Evolutionary conservation across 2,888 invertebrate genomes (phyloP).

Genomic region (Linnaemya vulpina): DNA sequence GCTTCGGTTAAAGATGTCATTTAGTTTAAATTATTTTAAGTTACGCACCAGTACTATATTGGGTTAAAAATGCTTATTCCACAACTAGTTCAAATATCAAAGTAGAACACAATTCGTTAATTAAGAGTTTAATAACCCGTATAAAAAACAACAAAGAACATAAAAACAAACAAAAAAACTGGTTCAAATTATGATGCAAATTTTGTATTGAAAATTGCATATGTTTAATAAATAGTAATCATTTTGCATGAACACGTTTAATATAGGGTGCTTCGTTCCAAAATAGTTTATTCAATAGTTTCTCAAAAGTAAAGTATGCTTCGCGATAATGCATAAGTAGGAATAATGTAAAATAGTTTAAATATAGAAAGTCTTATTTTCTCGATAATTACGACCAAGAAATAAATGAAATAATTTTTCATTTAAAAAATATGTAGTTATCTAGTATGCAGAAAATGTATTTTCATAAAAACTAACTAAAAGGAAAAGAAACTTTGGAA

Average conservation of each 20-base stretch:
- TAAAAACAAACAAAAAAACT: slow-evolving; percentile 35
- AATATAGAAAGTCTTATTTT: too few species aligned
- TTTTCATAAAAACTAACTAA: too few species aligned
- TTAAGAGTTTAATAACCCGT: slow-evolving; percentile 57
- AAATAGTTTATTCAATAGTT: neutral
- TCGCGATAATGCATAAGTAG: too few species aligned
- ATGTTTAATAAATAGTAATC: neutral
- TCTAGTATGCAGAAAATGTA: too few species aligned
- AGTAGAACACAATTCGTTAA: slow-evolving; percentile 46
- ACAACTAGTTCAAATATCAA: slow-evolving; percentile 16
- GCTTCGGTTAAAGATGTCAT: neutral
- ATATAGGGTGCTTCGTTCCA: neutral
- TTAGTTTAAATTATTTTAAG: neutral
- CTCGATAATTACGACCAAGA: too few species aligned
- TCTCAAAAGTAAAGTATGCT: too few species aligned
- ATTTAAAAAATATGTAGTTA: too few species aligned
- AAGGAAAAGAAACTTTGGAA: too few species aligned
- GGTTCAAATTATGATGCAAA: slow-evolving; percentile 48
- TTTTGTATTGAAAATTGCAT: slow-evolving; percentile 18
- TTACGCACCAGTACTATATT: neutral
- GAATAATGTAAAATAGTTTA: too few species aligned
- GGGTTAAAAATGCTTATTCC: slow-evolving; percentile 9
- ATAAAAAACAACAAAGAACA: slow-evolving; percentile 3
- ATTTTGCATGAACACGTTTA: slow-evolving; percentile 19
- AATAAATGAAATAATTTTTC: too few species aligned